A percentile compares a stretch with the other conserved stretches of the same genome.
These are phyloP conservation scores for Diaprepes abbreviatus DNA, from an alignment of 2,888 invertebrate species.

Conservation along the genomic window DNA sequence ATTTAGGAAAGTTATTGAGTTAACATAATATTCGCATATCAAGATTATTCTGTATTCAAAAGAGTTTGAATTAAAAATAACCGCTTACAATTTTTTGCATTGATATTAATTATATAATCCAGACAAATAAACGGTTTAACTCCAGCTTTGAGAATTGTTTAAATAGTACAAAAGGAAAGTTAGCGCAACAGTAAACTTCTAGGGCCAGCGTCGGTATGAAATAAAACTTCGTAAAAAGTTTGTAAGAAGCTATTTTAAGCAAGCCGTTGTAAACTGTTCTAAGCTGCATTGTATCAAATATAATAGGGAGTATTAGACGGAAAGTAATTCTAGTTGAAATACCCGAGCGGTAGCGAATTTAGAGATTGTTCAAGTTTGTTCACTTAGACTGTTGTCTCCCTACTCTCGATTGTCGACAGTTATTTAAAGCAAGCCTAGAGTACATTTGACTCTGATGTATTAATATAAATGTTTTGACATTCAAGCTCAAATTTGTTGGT, in stretches of 20 bases:
- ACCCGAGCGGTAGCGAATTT: conserved; percentile 18
- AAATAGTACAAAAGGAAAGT: background rate
- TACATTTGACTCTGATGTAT: background rate
- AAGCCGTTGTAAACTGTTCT: conserved; percentile 22
- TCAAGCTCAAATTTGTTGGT: too few species aligned
- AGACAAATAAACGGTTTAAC: background rate
- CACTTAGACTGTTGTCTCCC: conserved; percentile 22
- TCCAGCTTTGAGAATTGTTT: background rate
- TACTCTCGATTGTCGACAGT: conserved; percentile 10
- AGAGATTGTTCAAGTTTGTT: conserved; percentile 32
- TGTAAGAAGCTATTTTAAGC: conserved; percentile 25
- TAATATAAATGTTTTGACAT: conserved; percentile 8
- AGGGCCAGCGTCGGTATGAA: background rate
- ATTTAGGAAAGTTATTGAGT: too few species aligned
- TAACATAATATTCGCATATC: too few species aligned
- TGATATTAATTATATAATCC: background rate
- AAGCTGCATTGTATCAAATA: conserved; percentile 35
- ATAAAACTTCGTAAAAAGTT: conserved; percentile 15
- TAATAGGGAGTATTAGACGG: conserved; percentile 25
- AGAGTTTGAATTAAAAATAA: too few species aligned
- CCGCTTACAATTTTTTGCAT: too few species aligned
- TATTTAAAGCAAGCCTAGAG: conserved; percentile 1
- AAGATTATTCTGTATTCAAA: too few species aligned
- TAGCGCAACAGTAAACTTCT: background rate
- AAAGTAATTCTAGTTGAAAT: conserved; percentile 32